Conservation (phyloP, 2,113 vertebrate genomes). For the Hippolais icterina region DNA sequence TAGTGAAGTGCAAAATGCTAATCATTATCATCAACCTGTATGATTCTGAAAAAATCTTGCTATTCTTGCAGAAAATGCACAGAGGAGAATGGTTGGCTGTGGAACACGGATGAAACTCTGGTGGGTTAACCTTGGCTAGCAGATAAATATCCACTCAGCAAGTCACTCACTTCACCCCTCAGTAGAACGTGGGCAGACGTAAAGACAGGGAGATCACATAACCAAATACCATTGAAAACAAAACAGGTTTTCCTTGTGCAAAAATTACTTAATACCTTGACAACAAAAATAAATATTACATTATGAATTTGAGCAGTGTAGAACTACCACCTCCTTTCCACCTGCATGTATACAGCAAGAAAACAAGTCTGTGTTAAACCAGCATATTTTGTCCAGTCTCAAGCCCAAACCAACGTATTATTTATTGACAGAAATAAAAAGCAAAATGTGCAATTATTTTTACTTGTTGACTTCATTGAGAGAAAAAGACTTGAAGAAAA, state of each 20-base stretch:
- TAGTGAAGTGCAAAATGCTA: background rate
- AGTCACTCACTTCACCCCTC: rapidly evolving
- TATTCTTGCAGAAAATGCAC: background rate
- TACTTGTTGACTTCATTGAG: background rate
- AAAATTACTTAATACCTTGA: background rate
- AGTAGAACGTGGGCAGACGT: background rate
- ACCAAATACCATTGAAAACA: background rate
- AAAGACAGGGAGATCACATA: background rate
- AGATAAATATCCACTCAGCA: background rate
- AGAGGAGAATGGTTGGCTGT: background rate
- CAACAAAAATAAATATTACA: background rate
- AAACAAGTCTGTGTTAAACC: background rate
- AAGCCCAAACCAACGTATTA: background rate
- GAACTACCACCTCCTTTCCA: background rate
- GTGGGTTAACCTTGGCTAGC: background rate
- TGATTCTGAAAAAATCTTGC: background rate
- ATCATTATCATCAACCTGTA: background rate
- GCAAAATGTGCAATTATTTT: background rate
- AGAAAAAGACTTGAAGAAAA: background rate
- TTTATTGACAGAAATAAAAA: background rate
- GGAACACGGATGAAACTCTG: background rate
- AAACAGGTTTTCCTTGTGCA: background rate
- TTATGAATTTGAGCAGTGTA: background rate
- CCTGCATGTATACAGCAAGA: background rate
- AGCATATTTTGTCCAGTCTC: background rate